A percentile compares a stretch with the other conserved stretches of the same genome.
These are phyloP conservation scores for Leuctra nigra DNA, from an alignment of 2,888 invertebrate species.

Conservation along the genomic window DNA sequence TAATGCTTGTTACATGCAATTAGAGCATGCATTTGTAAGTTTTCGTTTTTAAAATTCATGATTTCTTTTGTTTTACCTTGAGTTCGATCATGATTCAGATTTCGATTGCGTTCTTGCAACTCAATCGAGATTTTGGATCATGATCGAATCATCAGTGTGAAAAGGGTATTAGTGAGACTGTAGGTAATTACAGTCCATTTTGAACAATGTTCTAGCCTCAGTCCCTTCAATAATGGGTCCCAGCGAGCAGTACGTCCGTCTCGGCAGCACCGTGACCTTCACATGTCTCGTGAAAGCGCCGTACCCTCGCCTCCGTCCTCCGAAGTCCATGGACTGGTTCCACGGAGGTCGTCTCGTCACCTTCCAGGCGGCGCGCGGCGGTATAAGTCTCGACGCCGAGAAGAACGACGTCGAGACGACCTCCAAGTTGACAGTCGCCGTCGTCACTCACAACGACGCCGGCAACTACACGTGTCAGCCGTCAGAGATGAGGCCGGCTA, in stretches of 20 bases:
- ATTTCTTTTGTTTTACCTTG: too few species aligned
- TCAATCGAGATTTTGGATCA: too few species aligned
- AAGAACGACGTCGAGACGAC: slow-evolving; percentile 48
- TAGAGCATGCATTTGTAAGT: too few species aligned
- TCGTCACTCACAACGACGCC: slow-evolving; percentile 48
- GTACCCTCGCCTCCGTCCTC: slow-evolving; percentile 38
- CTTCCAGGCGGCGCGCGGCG: slow-evolving; percentile 45
- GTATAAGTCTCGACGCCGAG: slow-evolving; percentile 57
- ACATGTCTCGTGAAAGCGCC: slow-evolving; percentile 47
- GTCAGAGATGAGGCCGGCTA: slow-evolving; percentile 49
- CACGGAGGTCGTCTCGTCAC: slow-evolving; percentile 47
- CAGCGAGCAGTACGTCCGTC: slow-evolving; percentile 46
- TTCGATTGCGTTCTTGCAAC: too few species aligned
- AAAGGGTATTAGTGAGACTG: too few species aligned
- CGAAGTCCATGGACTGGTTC: slow-evolving; percentile 48
- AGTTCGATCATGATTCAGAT: too few species aligned
- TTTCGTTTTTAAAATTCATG: too few species aligned
- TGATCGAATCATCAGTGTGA: too few species aligned
- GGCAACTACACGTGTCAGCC: slow-evolving; percentile 61
- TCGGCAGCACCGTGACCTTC: slow-evolving; percentile 49
- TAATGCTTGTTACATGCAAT: too few species aligned
- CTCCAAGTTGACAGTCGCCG: slow-evolving; percentile 54
- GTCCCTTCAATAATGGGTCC: slow-evolving; percentile 48
- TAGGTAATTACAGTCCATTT: too few species aligned
- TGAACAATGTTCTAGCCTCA: neutral